A percentile compares a stretch with the other conserved stretches of the same genome.
Evolutionary conservation across 2,888 invertebrate genomes (phyloP).

Genomic region (Pycnomerus fuliginosus): DNA sequence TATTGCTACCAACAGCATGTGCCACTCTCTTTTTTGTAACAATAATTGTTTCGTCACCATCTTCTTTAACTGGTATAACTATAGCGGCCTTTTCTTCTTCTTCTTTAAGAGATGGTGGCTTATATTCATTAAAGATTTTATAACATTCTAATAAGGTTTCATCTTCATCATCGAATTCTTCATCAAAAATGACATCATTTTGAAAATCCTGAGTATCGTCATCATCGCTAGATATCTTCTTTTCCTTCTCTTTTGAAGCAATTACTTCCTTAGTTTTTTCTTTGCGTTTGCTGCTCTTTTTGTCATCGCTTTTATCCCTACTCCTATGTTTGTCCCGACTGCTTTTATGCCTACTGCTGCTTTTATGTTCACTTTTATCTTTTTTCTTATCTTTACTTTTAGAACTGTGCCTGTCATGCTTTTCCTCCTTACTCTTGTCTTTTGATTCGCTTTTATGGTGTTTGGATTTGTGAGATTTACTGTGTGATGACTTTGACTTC

Average conservation of each 20-base stretch:
- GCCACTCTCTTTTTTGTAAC: slow-evolving; percentile 78
- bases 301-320: slow-evolving; percentile 6
- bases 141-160: slow-evolving; percentile 70
- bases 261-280: slow-evolving; percentile 11
- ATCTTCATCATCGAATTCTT: slow-evolving; percentile 65
- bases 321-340: slow-evolving; percentile 16
- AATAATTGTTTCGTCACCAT: no score
- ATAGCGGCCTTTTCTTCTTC: no score
- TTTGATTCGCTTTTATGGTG: slow-evolving; percentile 28
- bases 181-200: slow-evolving; percentile 49
- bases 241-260: slow-evolving; percentile 16
- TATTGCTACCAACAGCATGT: slow-evolving; percentile 61
- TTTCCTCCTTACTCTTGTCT: slow-evolving; percentile 38
- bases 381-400: slow-evolving; percentile 36
- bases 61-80: no score
- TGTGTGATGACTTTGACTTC: slow-evolving; percentile 22
- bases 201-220: slow-evolving; percentile 23
- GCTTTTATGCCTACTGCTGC: slow-evolving; percentile 27
- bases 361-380: slow-evolving; percentile 36
- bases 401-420: slow-evolving; percentile 37
- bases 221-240: slow-evolving; percentile 17
- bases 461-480: slow-evolving; percentile 25
- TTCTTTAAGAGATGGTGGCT: no score
- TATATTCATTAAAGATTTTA: slow-evolving; percentile 82
- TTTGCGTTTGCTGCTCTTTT: slow-evolving; percentile 14